Base-by-base conservation (phyloP, 2,113 vertebrate species). In the Pangasianodon hypophthalmus region DNA sequence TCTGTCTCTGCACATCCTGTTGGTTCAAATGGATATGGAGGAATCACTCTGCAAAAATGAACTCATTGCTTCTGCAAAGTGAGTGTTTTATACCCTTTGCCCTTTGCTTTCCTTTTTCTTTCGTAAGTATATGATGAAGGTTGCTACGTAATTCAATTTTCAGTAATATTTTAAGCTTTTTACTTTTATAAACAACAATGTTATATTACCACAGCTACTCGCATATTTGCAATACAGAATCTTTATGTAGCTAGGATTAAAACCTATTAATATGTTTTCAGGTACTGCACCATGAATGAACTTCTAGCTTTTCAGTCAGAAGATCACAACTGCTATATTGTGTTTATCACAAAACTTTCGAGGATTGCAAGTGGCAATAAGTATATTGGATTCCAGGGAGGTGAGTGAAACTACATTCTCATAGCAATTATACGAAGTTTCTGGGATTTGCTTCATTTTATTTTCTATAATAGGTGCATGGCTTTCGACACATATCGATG, bases 21-120 rank as follows among this genome's bases (percentile, higher is more conserved):
- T 96, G 2, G 92, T 96, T 92, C 95, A 96, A 91, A 94, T 95
- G 92, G 95, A 96, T 91, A 95, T 95, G 0, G 96, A 96, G 84
- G 96, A 96, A 75, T 94, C 95, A 0, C 77, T 90, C 13, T 94
- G 94, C 92, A 95, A 94, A 60, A 94, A 93, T 29, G 96, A 95
- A 90, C 96, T 96, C 56, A 94, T 95, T 87, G 95, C 96, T 81
- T 96, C 96, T 89, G 96, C 95, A 91, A 96, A 96, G 96, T 96
- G 90, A 58, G 93, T 50, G 21, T 48, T 64, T 88, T 32, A 52
- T 75, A 11, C 6, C 19, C 26, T 48, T 79, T 24, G 26, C 18
- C 37, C 46, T 48, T 79, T 24, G 4, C 10, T 7, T 19, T 58
- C 5, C 52, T 50, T n/a, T 41, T 26, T 80, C 18, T 46, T 46